These are phyloP conservation scores for Nothobranchius furzeri DNA, from an alignment of 2,113 vertebrate genomes.

Conservation along the genomic window DNA sequence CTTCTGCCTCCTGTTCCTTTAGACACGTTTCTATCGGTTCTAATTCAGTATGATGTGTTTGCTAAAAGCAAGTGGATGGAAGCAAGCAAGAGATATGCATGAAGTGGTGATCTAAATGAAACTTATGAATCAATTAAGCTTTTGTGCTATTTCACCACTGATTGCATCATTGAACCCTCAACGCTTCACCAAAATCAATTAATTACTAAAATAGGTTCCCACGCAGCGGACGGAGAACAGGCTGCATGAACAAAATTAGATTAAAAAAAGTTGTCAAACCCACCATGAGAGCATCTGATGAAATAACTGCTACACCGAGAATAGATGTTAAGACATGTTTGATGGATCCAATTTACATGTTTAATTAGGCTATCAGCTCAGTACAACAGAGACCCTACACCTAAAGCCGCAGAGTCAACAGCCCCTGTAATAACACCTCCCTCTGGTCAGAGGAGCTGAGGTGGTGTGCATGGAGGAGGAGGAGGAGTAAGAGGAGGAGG, in stretches of 20 bases:
- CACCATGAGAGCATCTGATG: constrained; percentile 52
- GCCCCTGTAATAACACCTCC: constrained; percentile 82
- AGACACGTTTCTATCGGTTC: no score
- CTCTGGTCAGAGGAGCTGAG: constrained; percentile 71
- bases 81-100: not conserved
- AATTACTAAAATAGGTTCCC: not conserved
- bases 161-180: not conserved
- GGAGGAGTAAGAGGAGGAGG: constrained; percentile 53
- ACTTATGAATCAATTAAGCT: not conserved
- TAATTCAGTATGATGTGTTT: no score
- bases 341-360: constrained; percentile 82
- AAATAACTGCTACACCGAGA: constrained; percentile 67
- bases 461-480: constrained; percentile 54
- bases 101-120: not conserved
- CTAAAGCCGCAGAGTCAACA: constrained; percentile 89
- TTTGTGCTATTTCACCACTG: not conserved
- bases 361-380: constrained; percentile 84
- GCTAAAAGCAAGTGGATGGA: not conserved
- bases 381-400: constrained; percentile 77
- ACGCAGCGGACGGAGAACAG: not conserved
- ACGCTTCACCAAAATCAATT: constrained; percentile 37
- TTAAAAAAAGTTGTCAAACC: constrained; percentile 54
- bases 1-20: no score
- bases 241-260: constrained; percentile 49
- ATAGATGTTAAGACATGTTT: constrained; percentile 73